Evolutionary conservation across 2,888 invertebrate species (phyloP).

Genomic region (Strigamia maritima): DNA sequence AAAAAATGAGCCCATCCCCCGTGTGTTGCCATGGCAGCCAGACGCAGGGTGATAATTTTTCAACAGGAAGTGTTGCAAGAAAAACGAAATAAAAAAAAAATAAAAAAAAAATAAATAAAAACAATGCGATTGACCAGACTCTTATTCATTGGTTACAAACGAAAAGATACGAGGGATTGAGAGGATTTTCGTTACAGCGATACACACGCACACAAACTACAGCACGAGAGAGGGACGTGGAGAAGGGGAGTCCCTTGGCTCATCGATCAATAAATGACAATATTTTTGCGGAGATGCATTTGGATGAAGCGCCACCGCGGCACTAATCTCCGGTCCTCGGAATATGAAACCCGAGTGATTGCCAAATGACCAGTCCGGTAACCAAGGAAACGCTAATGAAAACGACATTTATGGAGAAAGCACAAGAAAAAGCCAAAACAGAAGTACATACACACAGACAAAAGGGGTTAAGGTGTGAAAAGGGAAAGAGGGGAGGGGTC

Average conservation of each 20-base stretch:
- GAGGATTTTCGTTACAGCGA: not conserved
- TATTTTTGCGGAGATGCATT: conserved; percentile 4
- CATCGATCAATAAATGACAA: not conserved
- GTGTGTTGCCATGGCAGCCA: conserved; percentile 31
- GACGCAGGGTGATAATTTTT: conserved; percentile 35
- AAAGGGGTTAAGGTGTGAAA: not conserved
- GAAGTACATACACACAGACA: not conserved
- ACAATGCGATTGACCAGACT: not conserved
- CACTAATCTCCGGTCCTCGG: conserved; percentile 26
- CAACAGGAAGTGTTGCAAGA: conserved; percentile 31
- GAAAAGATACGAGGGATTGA: not conserved
- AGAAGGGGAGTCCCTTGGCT: not conserved
- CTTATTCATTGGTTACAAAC: not conserved
- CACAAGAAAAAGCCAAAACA: not conserved
- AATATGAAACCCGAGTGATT: conserved; percentile 33
- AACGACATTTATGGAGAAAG: conserved; percentile 9
- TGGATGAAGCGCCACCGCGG: not conserved
- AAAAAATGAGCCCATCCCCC: conserved; percentile 35
- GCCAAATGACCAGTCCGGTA: conserved; percentile 35
- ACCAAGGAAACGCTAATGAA: conserved; percentile 28
- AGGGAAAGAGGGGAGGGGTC: not conserved
- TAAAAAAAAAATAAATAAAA: not conserved
- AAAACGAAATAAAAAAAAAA: not conserved
- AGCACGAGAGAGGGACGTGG: not conserved
- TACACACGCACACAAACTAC: conserved; percentile 4